Evolutionary conservation across 2,888 invertebrate genomes (phyloP).

Genomic region (Cheiracanthium punctorium): DNA sequence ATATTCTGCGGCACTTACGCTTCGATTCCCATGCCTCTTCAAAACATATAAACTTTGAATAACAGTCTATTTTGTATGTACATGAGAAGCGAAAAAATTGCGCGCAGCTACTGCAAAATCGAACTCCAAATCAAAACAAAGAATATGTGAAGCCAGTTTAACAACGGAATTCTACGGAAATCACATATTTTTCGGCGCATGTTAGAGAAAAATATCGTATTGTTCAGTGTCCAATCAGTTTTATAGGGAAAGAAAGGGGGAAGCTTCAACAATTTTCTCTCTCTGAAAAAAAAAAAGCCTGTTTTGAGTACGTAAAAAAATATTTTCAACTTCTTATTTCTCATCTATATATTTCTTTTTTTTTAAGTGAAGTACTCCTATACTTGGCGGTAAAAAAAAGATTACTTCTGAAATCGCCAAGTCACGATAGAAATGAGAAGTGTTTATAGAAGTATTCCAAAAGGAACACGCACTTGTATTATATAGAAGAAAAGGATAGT

Average conservation of each 20-base stretch:
- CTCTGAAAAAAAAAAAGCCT: slow-evolving; percentile 44
- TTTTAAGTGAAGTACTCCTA: slow-evolving; percentile 41
- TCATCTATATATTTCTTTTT: slow-evolving; percentile 63
- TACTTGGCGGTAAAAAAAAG: slow-evolving; percentile 51
- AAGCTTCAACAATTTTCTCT: not conserved
- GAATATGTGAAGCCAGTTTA: not conserved
- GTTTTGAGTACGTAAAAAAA: slow-evolving; percentile 56
- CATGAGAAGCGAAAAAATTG: not conserved
- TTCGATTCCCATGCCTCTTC: not conserved
- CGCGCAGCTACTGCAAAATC: not conserved
- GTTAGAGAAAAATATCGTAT: not conserved
- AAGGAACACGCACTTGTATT: slow-evolving; percentile 57
- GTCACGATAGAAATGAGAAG: slow-evolving; percentile 51
- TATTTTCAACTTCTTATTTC: slow-evolving; percentile 66
- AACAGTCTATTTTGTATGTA: not conserved
- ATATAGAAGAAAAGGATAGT: slow-evolving; percentile 26
- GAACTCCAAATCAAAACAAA: not conserved
- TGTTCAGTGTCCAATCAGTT: slow-evolving; percentile 55
- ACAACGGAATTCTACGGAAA: not conserved
- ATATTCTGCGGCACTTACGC: not conserved
- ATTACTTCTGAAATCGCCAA: slow-evolving; percentile 49
- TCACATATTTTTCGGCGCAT: slow-evolving; percentile 8
- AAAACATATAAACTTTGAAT: not conserved
- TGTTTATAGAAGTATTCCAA: slow-evolving; percentile 21
- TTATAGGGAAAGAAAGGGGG: slow-evolving; percentile 44